Evolutionary conservation across 2,888 invertebrate genomes (phyloP), one percentile per base, ranked within the genome.

Genomic region (Nymphalis c-album): DNA sequence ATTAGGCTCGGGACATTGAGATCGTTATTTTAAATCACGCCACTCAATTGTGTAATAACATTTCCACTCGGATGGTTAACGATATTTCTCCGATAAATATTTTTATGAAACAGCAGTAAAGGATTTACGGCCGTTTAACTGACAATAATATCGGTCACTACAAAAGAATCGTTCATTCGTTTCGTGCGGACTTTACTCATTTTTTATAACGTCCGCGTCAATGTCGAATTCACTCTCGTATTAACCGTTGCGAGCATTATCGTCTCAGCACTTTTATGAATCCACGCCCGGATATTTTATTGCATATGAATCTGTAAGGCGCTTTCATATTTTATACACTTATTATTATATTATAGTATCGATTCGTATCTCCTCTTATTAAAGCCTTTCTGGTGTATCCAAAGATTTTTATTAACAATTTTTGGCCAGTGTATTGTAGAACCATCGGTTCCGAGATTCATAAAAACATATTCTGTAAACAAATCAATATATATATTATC

Each of bases 1-100:
- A 70, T 69, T 63, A 63, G 46, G 60, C 40, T 17, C 48, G 55
- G 63, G 60, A 67, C 59, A 60, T 40, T 64, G 60, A 35, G 64
- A 50, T 60, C 51, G 61, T 64, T 66, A 71, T 59, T 60, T 71
- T 64, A 63, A 71, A 67, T 71, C 59, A 62, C 67, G 35, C 63
- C 64, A 62, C 64, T 67, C 66, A 53, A 69, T 71, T 64, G 61
- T 50, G 67, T 67, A 67, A 67, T 64, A 62, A 67, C 53, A 69
- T 65, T 55, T 58, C 47, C 66, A 67, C 63, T 68, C 55, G 64
- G 68, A 61, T 64, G 64, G 67, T 64, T 68, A 68, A 60, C 62
- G 55, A 63, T 67, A 58, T 61, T 64, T 64, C 57, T 57, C 60
- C 66, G 69, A 66, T 72, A 70, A 67, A 67, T 64, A 64, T 64